phyloP scores from a whole-genome alignment of 2,113 vertebrate genomes.

The Trogon melanurus region DNA sequence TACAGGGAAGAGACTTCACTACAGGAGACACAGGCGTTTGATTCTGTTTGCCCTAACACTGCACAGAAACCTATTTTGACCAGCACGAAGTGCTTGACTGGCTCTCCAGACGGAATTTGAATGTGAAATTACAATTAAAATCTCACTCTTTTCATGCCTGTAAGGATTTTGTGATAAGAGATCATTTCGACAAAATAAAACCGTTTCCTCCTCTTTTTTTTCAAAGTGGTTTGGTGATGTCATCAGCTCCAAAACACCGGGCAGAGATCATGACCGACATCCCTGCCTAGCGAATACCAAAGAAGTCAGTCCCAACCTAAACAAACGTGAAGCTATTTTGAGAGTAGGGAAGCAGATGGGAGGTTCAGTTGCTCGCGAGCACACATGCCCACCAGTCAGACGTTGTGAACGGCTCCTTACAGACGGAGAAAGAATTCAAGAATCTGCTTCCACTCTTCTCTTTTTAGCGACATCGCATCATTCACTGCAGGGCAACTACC shows the following conservation, averaged over 20 bases:
- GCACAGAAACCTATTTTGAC: conserved; percentile 5
- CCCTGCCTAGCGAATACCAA: not conserved
- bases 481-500: not conserved
- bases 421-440: conserved; percentile 9
- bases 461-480: not conserved
- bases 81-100: not conserved
- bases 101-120: not conserved
- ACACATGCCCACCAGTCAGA: not conserved
- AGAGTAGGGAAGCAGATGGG: conserved; percentile 59
- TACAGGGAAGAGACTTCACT: not conserved
- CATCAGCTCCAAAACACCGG: conserved; percentile 21
- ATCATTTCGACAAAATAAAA: not conserved
- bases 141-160: not conserved
- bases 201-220: not conserved
- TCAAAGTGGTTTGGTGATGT: not conserved
- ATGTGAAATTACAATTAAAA: conserved; percentile 25
- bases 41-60: not conserved
- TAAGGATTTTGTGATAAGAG: not conserved
- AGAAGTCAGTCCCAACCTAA: conserved; percentile 29
- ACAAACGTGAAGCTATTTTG: conserved; percentile 34
- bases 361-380: not conserved
- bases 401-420: conserved; percentile 55
- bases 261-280: not conserved
- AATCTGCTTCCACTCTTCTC: not conserved
- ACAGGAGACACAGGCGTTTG: not conserved